phyloP scores from a whole-genome alignment of 2,888 invertebrate genomes.

The Epistrophella euchroma region DNA sequence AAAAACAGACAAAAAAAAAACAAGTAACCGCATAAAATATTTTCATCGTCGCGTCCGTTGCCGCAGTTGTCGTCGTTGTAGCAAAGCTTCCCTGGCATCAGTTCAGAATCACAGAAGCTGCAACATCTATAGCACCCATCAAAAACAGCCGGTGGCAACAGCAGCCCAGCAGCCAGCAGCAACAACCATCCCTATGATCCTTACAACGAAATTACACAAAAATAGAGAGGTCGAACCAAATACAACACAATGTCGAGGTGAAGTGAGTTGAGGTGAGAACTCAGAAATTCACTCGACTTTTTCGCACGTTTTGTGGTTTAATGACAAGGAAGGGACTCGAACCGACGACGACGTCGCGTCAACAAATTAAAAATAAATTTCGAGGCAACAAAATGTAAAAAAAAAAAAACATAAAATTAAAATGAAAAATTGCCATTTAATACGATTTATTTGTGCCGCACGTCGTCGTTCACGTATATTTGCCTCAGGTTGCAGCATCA shows the following conservation, averaged over 20 bases:
- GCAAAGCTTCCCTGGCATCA: constrained; percentile 29
- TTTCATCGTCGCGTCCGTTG: constrained; percentile 8
- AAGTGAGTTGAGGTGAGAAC: constrained; percentile 1
- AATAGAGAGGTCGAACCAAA: constrained; percentile 47
- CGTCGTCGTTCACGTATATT: constrained; percentile 6
- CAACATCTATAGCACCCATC: constrained; percentile 1
- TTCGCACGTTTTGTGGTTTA: constrained; percentile 57
- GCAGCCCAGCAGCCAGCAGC: not conserved
- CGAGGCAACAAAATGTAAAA: constrained; percentile 27
- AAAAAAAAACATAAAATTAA: constrained; percentile 1
- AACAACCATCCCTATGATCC: constrained; percentile 33
- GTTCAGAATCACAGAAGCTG: constrained; percentile 30
- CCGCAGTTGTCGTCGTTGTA: not conserved
- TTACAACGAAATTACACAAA: constrained; percentile 57
- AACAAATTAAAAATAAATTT: constrained; percentile 72
- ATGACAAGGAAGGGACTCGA: constrained; percentile 62
- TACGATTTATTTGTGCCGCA: constrained; percentile 41
- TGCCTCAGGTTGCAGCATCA: constrained; percentile 1
- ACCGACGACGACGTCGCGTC: constrained; percentile 24
- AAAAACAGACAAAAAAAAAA: constrained; percentile 23
- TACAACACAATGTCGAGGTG: not conserved
- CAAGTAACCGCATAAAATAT: constrained; percentile 68
- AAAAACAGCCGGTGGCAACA: constrained; percentile 10
- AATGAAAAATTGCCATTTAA: constrained; percentile 37
- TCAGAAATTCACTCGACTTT: constrained; percentile 31